These are phyloP conservation scores for Equus quagga DNA, from an alignment of 2,113 vertebrate genomes.

Conservation along the genomic window DNA sequence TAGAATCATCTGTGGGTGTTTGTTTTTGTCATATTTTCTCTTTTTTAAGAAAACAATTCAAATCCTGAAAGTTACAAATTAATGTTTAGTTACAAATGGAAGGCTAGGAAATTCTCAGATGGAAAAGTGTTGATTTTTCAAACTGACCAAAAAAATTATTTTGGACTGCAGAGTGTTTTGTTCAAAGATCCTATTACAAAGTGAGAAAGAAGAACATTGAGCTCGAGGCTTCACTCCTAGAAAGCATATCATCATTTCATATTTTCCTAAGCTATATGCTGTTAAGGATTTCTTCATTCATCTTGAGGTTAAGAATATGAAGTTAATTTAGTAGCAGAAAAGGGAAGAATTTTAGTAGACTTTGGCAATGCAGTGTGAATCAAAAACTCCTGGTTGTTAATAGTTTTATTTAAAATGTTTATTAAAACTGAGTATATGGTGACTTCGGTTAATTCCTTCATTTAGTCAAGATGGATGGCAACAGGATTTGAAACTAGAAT, in stretches of 20 bases:
- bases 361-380: not conserved
- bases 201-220: not conserved
- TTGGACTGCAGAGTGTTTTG: not conserved
- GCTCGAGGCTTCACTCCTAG: not conserved
- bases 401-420: slow-evolving; percentile 32
- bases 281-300: not conserved
- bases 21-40: slow-evolving; percentile 29
- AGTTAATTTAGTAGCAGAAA: not conserved
- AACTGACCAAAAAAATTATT: not conserved
- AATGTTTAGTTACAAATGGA: slow-evolving; percentile 8
- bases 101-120: not conserved
- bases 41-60: slow-evolving; percentile 14
- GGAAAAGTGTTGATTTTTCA: not conserved
- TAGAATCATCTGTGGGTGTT: not conserved
- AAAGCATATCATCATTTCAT: not conserved
- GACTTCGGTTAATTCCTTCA: not conserved
- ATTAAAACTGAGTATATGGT: slow-evolving; percentile 18
- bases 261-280: not conserved
- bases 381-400: not conserved
- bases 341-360: not conserved
- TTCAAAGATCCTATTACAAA: not conserved
- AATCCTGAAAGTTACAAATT: slow-evolving; percentile 1
- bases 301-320: not conserved
- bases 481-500: slow-evolving; percentile 20
- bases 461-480: not conserved